These are phyloP conservation scores for Apeltes quadracus DNA, from an alignment of 2,113 vertebrate species.

Conservation along the genomic window DNA sequence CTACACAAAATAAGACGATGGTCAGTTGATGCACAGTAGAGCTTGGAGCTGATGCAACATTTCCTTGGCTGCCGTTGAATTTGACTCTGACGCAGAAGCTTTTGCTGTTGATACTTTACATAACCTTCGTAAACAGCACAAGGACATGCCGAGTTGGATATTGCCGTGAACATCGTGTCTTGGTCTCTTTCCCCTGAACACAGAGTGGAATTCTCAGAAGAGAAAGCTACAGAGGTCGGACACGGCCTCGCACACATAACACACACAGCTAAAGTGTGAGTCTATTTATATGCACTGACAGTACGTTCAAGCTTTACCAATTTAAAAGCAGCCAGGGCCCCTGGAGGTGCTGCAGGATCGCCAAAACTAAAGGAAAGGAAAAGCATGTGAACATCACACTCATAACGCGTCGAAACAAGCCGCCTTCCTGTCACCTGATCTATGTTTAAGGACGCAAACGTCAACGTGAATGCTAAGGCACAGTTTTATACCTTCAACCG, in stretches of 20 bases:
- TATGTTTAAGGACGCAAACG: neutral
- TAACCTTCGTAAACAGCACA: neutral
- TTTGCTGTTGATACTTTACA: neutral
- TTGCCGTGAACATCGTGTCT: neutral
- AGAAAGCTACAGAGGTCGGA: neutral
- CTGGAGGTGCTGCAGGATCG: neutral
- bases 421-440: neutral
- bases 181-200: neutral
- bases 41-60: neutral
- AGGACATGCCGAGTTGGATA: neutral
- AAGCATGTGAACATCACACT: slow-evolving; percentile 14
- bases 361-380: neutral
- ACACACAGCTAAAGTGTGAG: slow-evolving; percentile 13
- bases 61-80: neutral
- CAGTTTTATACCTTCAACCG: neutral
- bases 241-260: slow-evolving; percentile 28
- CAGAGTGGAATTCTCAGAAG: neutral
- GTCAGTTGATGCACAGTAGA: neutral
- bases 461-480: neutral
- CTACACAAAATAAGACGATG: neutral
- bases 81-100: neutral
- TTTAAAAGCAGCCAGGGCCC: slow-evolving; percentile 10
- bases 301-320: slow-evolving; percentile 3
- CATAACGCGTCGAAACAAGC: neutral
- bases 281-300: slow-evolving; percentile 39